Evolutionary conservation across 2,797 vertebrate genomes (phyloP).

Genomic region (Orientallactaga sibirica): DNA sequence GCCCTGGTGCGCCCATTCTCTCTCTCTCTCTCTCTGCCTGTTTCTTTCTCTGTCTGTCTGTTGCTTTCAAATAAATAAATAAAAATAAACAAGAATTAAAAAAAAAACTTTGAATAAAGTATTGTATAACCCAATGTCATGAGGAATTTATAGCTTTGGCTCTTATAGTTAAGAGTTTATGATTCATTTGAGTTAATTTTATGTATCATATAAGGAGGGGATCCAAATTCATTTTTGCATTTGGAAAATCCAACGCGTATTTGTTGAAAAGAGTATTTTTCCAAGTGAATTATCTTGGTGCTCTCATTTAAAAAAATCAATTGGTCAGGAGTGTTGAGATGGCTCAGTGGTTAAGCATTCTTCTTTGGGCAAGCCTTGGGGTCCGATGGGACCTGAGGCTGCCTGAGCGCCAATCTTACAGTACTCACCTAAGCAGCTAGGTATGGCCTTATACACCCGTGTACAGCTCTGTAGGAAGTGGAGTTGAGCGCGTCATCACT

Average conservation of each 20-base stretch:
- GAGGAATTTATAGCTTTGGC: neutral
- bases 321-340: neutral
- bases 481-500: too few relatives aligned
- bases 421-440: too few relatives aligned
- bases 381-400: too few relatives aligned
- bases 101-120: neutral
- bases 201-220: neutral
- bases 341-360: neutral
- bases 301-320: neutral
- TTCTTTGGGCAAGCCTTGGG: too few relatives aligned
- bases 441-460: too few relatives aligned
- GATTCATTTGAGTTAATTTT: slow-evolving; percentile 17
- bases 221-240: neutral
- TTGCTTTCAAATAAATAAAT: too few relatives aligned
- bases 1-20: too few relatives aligned
- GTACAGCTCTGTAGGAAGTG: too few relatives aligned
- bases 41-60: too few relatives aligned
- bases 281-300: slow-evolving; percentile 27
- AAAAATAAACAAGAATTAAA: neutral
- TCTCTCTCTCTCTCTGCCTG: too few relatives aligned
- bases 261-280: slow-evolving; percentile 11
- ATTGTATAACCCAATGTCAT: neutral
- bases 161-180: neutral
- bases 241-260: neutral
- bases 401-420: too few relatives aligned